A percentile compares a stretch with the other conserved stretches of the same genome.
These are phyloP conservation scores for Rotaria socialis DNA, from an alignment of 2,888 invertebrate genomes.

Conservation along the genomic window DNA sequence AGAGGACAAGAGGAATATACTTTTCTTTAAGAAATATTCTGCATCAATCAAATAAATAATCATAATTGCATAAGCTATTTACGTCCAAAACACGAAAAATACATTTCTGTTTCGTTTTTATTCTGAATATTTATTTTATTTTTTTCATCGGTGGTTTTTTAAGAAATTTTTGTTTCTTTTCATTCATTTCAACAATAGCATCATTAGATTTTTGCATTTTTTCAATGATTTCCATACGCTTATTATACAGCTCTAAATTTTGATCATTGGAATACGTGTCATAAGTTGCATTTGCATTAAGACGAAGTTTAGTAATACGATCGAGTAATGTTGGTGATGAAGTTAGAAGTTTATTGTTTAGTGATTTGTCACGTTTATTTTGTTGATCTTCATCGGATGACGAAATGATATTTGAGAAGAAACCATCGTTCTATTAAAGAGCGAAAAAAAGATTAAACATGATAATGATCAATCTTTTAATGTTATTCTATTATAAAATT, in stretches of 20 bases:
- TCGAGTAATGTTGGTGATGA: neutral
- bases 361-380: conserved; percentile 1
- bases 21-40: neutral
- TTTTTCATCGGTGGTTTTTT: neutral
- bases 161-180: neutral
- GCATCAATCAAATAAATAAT: neutral
- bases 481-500: neutral
- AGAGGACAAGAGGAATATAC: neutral
- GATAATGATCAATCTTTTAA: neutral
- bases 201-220: neutral
- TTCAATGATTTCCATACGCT: neutral
- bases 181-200: neutral
- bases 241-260: neutral
- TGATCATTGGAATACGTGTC: neutral
- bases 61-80: neutral
- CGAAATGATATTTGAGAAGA: conserved; percentile 25
- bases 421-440: conserved; percentile 1
- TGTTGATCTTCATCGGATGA: conserved; percentile 8
- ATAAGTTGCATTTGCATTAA: neutral
- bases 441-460: conserved; percentile 9
- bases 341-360: neutral
- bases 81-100: no score
- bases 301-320: conserved; percentile 21
- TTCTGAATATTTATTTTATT: neutral
- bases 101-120: neutral